Base-by-base conservation (phyloP, 1,140 invertebrate species). In the Drosophila kohkoa region DNA sequence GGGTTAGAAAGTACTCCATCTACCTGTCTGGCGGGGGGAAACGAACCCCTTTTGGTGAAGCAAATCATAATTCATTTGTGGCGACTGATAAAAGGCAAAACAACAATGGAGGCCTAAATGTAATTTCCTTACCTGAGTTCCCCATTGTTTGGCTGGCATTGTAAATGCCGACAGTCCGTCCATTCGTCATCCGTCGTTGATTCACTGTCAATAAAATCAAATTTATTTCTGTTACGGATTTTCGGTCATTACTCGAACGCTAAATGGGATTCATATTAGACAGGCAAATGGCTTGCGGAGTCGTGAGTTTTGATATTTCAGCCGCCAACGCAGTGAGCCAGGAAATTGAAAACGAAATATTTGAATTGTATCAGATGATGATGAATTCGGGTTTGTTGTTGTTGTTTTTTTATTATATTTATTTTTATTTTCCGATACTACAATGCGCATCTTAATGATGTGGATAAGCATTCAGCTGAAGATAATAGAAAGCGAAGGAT, bases 141-240 rank as follows among this genome's bases (percentile, higher is more conserved):
- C 11, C 68, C 66, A 74, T 82, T 88, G 83, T 88, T 68, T 86
- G 82, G 15, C 41, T 13, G 57, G 10, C 52, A 62, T 60, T 60
- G 55, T 59, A 54, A 83, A 79, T 83, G 79, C 81, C 11, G 32
- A 13, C n/a, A 38, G 15, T 25, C 20, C 20, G 20, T 25, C 20
- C 20, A 20, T 20, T 3, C 20, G 20, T 20, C 16, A 13, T 8
- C 6, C 55, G 20, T 58, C 46, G 54, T 45, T 82, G 83, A 82
- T 79, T 87, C 80, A 64, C 80, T 88, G 73, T 82, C 80, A 87
- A 87, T 88, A 83, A 89, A 88, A 88, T 89, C 85, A 89, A 81
- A 88, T 88, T 88, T 89, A 88, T 89, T 83, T 83, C 67, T 66
- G 70, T 73, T 78, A 78, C 48, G 85, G 77, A 88, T 83, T 89